phyloP scores from a whole-genome alignment of 2,888 invertebrate genomes.

The Cyclophora punctaria region DNA sequence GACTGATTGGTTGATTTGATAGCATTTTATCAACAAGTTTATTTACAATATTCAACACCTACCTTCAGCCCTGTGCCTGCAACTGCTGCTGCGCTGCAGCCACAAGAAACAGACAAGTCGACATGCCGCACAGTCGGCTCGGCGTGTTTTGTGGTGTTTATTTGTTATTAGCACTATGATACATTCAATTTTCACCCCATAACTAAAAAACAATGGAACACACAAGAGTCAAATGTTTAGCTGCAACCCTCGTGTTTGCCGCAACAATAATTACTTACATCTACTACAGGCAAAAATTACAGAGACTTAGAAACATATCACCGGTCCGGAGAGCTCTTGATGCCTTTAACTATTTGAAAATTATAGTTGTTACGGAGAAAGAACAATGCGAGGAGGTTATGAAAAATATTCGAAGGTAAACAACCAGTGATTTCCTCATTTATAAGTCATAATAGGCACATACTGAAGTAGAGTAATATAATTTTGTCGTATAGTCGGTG shows the following conservation, averaged over 20 bases:
- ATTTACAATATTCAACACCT: no score
- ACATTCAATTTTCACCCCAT: no score
- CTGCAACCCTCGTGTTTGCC: no score
- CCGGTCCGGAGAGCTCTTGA: constrained; percentile 21
- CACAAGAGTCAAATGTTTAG: background rate
- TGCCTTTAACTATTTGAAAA: constrained; percentile 41
- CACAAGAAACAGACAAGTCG: no score
- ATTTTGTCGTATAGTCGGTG: constrained; percentile 30
- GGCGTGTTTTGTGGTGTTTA: no score
- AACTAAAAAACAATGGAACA: no score
- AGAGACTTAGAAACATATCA: constrained; percentile 8
- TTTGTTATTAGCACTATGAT: no score
- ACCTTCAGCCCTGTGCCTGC: no score
- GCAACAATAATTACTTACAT: background rate
- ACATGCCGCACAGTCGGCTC: no score
- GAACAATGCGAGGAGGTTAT: constrained; percentile 35
- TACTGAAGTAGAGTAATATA: constrained; percentile 7
- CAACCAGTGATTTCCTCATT: background rate
- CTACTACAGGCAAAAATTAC: background rate
- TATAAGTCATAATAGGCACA: background rate
- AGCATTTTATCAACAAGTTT: no score
- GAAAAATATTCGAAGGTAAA: constrained; percentile 41
- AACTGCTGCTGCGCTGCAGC: no score
- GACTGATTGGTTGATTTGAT: no score
- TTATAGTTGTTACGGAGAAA: constrained; percentile 33